These are phyloP conservation scores for Apodemus speciosus DNA, from an alignment of 2,113 vertebrate species.

Conservation along the genomic window DNA sequence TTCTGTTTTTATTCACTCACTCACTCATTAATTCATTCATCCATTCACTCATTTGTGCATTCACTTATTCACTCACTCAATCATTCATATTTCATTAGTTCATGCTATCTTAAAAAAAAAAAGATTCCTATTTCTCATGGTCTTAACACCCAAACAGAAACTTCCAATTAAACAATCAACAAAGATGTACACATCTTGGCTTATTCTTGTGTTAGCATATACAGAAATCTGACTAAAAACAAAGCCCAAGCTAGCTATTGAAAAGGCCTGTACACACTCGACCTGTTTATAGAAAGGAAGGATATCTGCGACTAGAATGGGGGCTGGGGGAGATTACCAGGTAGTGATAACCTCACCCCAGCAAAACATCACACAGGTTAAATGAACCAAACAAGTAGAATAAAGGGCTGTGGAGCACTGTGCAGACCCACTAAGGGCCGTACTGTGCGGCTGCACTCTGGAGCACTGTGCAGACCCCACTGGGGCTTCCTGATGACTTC, in stretches of 20 bases:
- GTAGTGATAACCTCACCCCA: background rate
- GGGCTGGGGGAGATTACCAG: background rate
- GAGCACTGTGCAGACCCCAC: background rate
- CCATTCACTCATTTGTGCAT: too few species aligned
- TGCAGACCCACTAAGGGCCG: background rate
- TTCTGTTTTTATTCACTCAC: background rate
- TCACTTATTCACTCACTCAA: background rate
- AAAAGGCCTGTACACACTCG: background rate
- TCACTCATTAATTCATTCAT: too few species aligned
- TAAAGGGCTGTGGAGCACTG: background rate
- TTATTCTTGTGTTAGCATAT: background rate
- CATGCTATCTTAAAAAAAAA: background rate
- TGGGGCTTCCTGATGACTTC: background rate
- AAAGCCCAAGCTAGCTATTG: background rate
- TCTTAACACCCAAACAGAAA: background rate
- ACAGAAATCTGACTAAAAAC: background rate
- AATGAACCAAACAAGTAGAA: background rate
- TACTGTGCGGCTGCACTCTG: background rate
- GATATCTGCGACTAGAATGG: background rate
- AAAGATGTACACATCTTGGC: background rate
- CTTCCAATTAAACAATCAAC: background rate
- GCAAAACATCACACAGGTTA: background rate
- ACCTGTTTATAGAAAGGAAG: background rate
- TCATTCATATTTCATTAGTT: background rate
- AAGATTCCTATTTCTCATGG: background rate